phyloP scores from a whole-genome alignment of 2,888 invertebrate species.

The Carterocephalus palaemon region DNA sequence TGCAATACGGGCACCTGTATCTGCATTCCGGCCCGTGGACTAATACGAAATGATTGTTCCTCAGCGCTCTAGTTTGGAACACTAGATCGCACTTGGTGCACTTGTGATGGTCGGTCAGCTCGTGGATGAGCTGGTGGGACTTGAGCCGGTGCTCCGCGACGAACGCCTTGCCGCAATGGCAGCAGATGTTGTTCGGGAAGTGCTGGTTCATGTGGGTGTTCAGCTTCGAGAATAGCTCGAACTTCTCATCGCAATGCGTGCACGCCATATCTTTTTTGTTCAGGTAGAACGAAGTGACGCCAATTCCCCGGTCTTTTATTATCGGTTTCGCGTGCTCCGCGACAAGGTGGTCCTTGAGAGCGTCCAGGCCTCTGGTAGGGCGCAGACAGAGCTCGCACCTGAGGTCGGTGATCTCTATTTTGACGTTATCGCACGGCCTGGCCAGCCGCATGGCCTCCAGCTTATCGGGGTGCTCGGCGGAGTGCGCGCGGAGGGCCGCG shows the following conservation, averaged over 20 bases:
- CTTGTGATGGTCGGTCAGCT: conserved; percentile 39
- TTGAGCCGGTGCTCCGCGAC: conserved; percentile 50
- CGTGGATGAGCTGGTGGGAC: conserved; percentile 54
- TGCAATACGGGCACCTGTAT: conserved; percentile 54
- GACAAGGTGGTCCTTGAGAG: conserved; percentile 52
- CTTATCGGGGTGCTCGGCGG: conserved; percentile 47
- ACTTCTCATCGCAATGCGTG: conserved; percentile 50
- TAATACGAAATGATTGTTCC: conserved; percentile 47
- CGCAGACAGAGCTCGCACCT: conserved; percentile 53
- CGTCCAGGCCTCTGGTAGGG: conserved; percentile 42
- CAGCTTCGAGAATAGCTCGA: conserved; percentile 55
- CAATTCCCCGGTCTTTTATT: conserved; percentile 45
- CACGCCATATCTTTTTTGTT: conserved; percentile 48
- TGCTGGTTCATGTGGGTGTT: conserved; percentile 67
- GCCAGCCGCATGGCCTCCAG: conserved; percentile 49
- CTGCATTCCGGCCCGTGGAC: conserved; percentile 48
- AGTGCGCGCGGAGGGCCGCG: conserved; percentile 48
- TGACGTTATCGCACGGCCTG: conserved; percentile 46
- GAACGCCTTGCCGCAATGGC: conserved; percentile 62
- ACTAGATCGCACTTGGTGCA: conserved; percentile 54
- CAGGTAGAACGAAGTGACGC: conserved; percentile 56
- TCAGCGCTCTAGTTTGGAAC: conserved; percentile 45
- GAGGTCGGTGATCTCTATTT: conserved; percentile 58
- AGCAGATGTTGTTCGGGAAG: conserved; percentile 63
- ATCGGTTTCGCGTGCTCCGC: conserved; percentile 51